Percentiles rank a stretch among this genome's conserved stretches.
phyloP scores from a whole-genome alignment of 2,888 invertebrate genomes.

The Nasonovia ribisnigri region DNA sequence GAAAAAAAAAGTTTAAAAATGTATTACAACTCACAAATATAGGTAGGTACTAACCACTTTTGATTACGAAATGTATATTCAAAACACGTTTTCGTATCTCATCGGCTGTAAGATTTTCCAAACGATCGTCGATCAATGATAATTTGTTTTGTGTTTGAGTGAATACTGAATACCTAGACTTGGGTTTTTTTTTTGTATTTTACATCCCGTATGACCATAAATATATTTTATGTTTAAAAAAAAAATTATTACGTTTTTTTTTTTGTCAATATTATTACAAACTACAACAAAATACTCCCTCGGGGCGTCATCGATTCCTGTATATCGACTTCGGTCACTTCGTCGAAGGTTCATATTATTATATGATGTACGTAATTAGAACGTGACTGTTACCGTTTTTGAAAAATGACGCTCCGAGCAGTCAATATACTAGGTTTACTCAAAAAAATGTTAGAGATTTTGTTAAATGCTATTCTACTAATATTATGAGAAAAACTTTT shows the following conservation, averaged over 20 bases:
- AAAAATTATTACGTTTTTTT: not conserved
- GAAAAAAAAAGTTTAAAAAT: not conserved
- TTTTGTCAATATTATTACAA: not conserved
- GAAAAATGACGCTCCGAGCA: not conserved
- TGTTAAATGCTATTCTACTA: not conserved
- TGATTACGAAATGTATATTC: not conserved
- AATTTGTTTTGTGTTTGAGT: not conserved
- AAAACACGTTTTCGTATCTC: conserved; percentile 1
- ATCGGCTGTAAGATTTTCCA: not conserved
- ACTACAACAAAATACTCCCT: not conserved
- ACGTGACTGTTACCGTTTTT: not conserved
- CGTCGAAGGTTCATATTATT: not conserved
- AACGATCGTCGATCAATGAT: not conserved
- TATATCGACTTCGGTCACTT: not conserved
- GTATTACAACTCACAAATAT: not conserved
- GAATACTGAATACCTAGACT: not conserved
- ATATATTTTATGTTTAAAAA: not conserved
- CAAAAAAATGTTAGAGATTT: not conserved
- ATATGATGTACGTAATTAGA: not conserved
- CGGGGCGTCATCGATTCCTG: not conserved
- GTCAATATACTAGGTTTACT: not conserved
- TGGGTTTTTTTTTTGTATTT: not conserved
- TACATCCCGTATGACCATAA: conserved; percentile 11
- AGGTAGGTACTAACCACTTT: not conserved
- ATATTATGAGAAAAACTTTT: not conserved